These are phyloP conservation scores for Brachionus calyciflorus DNA, from an alignment of 1,140 invertebrate species.

Conservation along the genomic window DNA sequence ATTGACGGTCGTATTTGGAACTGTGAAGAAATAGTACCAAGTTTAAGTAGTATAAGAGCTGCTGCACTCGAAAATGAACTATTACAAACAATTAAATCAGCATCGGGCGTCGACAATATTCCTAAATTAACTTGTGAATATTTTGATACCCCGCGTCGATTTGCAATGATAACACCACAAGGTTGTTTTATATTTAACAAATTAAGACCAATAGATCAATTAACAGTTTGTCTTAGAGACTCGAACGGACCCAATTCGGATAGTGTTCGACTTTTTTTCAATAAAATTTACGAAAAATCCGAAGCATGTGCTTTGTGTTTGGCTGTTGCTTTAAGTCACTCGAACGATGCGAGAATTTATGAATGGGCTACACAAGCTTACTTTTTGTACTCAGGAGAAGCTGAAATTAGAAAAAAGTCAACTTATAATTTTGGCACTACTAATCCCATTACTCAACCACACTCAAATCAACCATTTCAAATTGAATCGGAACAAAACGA, in stretches of 20 bases:
- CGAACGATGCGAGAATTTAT: constrained; percentile 62
- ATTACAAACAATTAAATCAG: constrained; percentile 55
- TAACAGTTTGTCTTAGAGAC: constrained; percentile 75
- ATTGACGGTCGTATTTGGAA: constrained; percentile 81
- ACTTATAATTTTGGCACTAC: constrained; percentile 48
- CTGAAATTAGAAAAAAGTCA: constrained; percentile 53
- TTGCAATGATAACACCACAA: constrained; percentile 53
- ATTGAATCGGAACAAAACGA: constrained; percentile 55
- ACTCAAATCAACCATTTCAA: constrained; percentile 46
- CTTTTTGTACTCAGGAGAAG: constrained; percentile 83
- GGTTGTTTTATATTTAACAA: constrained; percentile 79
- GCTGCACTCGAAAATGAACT: constrained; percentile 46
- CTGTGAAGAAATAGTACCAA: constrained; percentile 66
- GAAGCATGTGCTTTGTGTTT: constrained; percentile 84
- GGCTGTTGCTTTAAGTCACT: constrained; percentile 67
- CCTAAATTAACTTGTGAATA: constrained; percentile 33
- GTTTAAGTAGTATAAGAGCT: background rate
- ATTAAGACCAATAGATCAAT: constrained; percentile 78
- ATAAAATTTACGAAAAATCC: constrained; percentile 71
- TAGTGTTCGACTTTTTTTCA: constrained; percentile 78
- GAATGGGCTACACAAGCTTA: constrained; percentile 87
- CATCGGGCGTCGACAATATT: background rate
- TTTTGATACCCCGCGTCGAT: constrained; percentile 41
- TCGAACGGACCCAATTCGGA: constrained; percentile 76
- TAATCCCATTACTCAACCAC: background rate